phyloP scores from a whole-genome alignment of 1,140 invertebrate species.

The Caenorhabditis latens region DNA sequence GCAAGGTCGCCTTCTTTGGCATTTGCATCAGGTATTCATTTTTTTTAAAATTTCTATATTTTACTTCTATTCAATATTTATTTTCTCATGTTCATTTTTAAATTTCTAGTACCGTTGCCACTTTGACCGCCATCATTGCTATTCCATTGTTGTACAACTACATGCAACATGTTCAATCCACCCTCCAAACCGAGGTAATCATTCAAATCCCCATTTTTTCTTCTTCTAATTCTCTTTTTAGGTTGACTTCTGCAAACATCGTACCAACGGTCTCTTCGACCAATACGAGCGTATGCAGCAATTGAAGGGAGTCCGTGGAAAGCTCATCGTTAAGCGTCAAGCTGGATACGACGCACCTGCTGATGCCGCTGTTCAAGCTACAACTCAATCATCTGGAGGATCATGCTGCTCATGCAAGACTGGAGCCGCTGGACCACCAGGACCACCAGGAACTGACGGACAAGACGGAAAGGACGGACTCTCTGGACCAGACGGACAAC shows the following conservation, averaged over 20 bases:
- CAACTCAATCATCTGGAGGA: constrained; percentile 56
- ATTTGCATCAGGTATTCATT: constrained; percentile 67
- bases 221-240: constrained; percentile 28
- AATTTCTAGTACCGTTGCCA: constrained; percentile 69
- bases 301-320: constrained; percentile 64
- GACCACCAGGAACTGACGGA: constrained; percentile 68
- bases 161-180: constrained; percentile 73
- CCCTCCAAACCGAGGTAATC: constrained; percentile 69
- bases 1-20: constrained; percentile 69
- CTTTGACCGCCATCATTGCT: constrained; percentile 70
- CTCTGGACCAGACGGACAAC: constrained; percentile 63
- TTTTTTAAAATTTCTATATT: neutral
- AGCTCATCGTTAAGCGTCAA: constrained; percentile 60
- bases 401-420: constrained; percentile 63
- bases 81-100: neutral
- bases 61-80: neutral
- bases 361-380: constrained; percentile 58
- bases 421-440: constrained; percentile 61
- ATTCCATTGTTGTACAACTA: constrained; percentile 75
- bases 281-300: constrained; percentile 67
- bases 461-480: constrained; percentile 67
- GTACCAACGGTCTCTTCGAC: constrained; percentile 67
- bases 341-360: constrained; percentile 63
- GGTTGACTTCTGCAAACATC: constrained; percentile 72
- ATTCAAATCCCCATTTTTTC: neutral